These are phyloP conservation scores for Pantherophis alleghaniensis DNA, from an alignment of 2,797 vertebrate genomes.

Conservation along the genomic window DNA sequence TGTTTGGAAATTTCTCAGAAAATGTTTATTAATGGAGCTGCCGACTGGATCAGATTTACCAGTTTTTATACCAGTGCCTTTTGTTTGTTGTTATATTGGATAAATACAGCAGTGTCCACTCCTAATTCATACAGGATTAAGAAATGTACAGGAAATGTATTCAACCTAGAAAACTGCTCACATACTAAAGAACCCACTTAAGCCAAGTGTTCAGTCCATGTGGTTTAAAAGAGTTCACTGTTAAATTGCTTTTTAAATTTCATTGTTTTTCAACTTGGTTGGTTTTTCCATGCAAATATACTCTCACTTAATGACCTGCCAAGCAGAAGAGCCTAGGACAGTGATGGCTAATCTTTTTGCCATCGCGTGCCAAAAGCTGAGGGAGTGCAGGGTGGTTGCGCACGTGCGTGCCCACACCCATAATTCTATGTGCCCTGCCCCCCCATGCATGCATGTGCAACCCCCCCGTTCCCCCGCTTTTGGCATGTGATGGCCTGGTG, in stretches of 20 bases:
- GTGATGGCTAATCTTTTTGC: too few relatives aligned
- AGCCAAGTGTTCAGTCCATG: background rate
- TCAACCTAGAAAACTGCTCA: background rate
- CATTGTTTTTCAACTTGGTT: background rate
- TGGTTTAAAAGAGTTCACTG: background rate
- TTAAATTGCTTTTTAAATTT: constrained; percentile 2
- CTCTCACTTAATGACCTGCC: background rate
- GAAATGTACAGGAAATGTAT: background rate
- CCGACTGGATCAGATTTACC: background rate
- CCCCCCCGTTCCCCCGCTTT: too few relatives aligned
- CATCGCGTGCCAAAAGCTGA: too few relatives aligned
- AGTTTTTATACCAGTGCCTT: constrained; percentile 8
- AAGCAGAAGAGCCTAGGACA: background rate
- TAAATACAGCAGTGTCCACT: background rate
- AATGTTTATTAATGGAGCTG: background rate
- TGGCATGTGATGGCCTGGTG: too few relatives aligned
- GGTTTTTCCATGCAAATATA: background rate
- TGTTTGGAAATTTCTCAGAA: background rate
- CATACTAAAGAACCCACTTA: background rate
- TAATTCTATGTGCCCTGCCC: too few relatives aligned
- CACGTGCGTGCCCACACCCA: too few relatives aligned
- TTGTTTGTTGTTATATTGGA: background rate
- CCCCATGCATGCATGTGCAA: too few relatives aligned
- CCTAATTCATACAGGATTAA: background rate
- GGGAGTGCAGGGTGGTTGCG: too few relatives aligned